Base-by-base conservation (phyloP, 2,888 invertebrate species). In the Clunio marinus region DNA sequence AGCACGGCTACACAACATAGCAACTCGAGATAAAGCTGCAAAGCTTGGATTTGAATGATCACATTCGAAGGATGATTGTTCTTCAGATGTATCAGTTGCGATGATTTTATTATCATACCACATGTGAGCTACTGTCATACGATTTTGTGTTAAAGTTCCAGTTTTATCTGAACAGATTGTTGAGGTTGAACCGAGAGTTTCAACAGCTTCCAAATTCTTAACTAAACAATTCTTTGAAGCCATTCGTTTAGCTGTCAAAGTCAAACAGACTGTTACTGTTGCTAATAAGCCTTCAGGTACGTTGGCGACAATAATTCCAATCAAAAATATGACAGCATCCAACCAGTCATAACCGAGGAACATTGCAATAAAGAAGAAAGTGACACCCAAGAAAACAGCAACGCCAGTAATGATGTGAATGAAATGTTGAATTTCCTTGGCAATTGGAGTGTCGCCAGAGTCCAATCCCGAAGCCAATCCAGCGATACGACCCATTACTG, bases 91-190 rank as follows among this genome's bases (percentile, higher is more conserved):
- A 78, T 99, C 98, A 71, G 97, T 96, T 80, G 98, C 98, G 76
- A 96, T 93, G 80, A 99, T 98, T 81, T 93, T 92, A 80, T 96
- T 94, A 79, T 98, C 97, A 79, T 95, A 96, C 93, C 96, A 97
- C 96, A 97, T 96, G 82, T 98, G 98, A 73, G 97, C 96, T 69
- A 98, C 97, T 25, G 98, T 98, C 98, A 98, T 98, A 75, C 96
- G 84, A 84, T 99, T 99, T 81, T 99, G 98, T 22, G 98, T 99
- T 70, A 97, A 83, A 8, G 97, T 99, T 72, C 98, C 98, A 72
- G 98, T 98, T 82, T 98, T 98, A 81, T 98, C 98, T n/a, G 98
- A 98, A 83, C 99, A 99, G 81, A 99, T 99, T 73, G 97, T 98
- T 70, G 96, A 96, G 10, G 98, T 99, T 57, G 97, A 98, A 69